phyloP scores from a whole-genome alignment of 2,113 vertebrate species.

The Gnathonemus echidnorhynchus region DNA sequence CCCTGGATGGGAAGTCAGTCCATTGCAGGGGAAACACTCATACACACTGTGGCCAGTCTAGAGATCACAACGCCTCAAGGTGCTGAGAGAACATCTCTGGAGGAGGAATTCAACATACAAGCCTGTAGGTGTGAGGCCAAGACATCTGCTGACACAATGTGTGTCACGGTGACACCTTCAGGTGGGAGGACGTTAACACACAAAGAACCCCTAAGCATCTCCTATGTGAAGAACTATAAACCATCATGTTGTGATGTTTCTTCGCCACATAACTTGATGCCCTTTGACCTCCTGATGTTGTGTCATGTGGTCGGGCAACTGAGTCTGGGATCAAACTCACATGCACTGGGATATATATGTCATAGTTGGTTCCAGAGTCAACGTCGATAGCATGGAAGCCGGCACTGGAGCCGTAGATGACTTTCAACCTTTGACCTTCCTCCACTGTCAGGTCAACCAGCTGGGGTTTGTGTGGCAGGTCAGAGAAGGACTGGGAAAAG shows the following conservation, averaged over 20 bases:
- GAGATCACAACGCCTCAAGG: neutral
- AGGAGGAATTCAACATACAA: neutral
- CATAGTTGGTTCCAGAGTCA: constrained; percentile 85
- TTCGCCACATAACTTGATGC: neutral
- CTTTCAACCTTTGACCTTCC: constrained; percentile 84
- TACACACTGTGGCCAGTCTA: neutral
- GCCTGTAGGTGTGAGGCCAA: neutral
- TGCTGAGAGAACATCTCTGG: neutral
- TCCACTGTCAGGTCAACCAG: constrained; percentile 83
- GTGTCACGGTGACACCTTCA: neutral
- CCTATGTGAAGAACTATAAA: neutral
- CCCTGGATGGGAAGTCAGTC: neutral
- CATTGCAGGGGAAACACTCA: neutral
- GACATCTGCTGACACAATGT: neutral
- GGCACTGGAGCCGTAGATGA: constrained; percentile 79
- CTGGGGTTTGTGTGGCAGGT: constrained; percentile 78
- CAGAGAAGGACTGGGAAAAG: constrained; percentile 71
- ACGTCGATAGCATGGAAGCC: constrained; percentile 93
- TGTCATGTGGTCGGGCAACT: neutral
- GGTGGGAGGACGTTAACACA: neutral
- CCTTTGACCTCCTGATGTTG: neutral
- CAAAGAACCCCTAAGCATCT: neutral
- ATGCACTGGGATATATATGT: constrained; percentile 85
- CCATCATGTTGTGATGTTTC: neutral
- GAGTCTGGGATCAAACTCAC: constrained; percentile 53